Base-by-base conservation (phyloP, 2,888 invertebrate species). In the Gymnoscelis rufifasciata region DNA sequence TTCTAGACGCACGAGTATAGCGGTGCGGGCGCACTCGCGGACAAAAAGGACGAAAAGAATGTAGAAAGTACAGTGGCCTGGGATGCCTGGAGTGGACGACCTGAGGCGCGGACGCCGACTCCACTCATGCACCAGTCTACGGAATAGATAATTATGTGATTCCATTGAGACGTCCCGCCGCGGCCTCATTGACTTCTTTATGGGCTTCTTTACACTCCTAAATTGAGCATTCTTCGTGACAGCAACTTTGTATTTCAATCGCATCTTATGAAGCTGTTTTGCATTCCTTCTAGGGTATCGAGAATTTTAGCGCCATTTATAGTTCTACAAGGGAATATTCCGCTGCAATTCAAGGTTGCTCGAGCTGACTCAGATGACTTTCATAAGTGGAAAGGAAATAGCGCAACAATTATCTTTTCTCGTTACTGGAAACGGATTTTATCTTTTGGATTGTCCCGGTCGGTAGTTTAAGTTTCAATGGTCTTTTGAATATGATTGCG, bases 31-130 rank as follows among this genome's bases (percentile, higher is more conserved):
- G 45, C 38, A 54, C 42, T 50, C 37, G 43, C 39, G 36, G 27
- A 33, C 33, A 50, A 68, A 68, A 67, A 71, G 71, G 31, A 79
- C 72, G 70, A 69, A 70, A 82, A 77, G 59, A 69, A 71, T 69
- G 63, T 67, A 70, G 74, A 71, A 60, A 74, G 81, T 80, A 74
- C 76, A 82, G 71, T 78, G 78, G 71, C 80, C 78, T 61, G 64
- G 61, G 62, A 55, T 54, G 61, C 60, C 51, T 52, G 62, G 66
- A 70, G 75, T 72, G 57, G 67, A 71, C 68, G 73, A 71, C 71
- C 69, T 60, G 56, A 60, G 43, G 54, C 52, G 41, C 60, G 68
- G 64, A 55, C 71, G 64, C 55, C 62, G 64, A 65, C 66, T 68
- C 43, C 30, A 33, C 33, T 38, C 51, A 41, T 40, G 41, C 28